phyloP scores from a whole-genome alignment of 2,888 invertebrate species.

The Lapara coniferarum region DNA sequence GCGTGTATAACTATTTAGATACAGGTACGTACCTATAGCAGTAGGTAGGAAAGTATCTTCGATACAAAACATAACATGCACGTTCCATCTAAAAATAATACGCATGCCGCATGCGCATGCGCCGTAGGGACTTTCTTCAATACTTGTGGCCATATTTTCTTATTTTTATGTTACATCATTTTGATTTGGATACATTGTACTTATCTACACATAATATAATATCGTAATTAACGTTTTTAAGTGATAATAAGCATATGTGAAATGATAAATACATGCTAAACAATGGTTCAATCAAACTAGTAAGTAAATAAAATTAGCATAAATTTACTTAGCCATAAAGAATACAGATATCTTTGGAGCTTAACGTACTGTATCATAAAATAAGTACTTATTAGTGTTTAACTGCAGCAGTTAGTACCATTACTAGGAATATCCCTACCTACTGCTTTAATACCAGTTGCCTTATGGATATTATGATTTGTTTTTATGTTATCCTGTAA shows the following conservation, averaged over 20 bases:
- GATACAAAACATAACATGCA: constrained; percentile 1
- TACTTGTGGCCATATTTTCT: neutral
- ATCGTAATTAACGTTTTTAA: neutral
- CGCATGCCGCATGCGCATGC: constrained; percentile 26
- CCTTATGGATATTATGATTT: too few relatives aligned
- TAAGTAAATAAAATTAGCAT: constrained; percentile 5
- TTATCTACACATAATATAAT: neutral
- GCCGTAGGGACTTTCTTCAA: neutral
- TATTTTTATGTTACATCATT: neutral
- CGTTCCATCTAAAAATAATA: constrained; percentile 27
- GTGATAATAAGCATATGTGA: neutral
- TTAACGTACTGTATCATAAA: neutral
- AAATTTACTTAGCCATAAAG: neutral
- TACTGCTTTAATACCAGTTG: too few relatives aligned
- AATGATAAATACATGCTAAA: neutral
- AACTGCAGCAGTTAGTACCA: too few relatives aligned
- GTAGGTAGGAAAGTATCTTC: constrained; percentile 6
- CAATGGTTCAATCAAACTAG: constrained; percentile 9
- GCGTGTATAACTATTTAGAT: too few relatives aligned
- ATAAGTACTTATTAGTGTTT: neutral
- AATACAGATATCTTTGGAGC: neutral
- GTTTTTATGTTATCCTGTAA: too few relatives aligned
- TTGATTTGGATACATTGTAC: neutral
- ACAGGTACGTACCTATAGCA: neutral
- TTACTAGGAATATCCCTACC: too few relatives aligned